Evolutionary conservation across 2,888 invertebrate species (phyloP), one percentile per base, ranked within the genome.

Genomic region (Automeris io): DNA sequence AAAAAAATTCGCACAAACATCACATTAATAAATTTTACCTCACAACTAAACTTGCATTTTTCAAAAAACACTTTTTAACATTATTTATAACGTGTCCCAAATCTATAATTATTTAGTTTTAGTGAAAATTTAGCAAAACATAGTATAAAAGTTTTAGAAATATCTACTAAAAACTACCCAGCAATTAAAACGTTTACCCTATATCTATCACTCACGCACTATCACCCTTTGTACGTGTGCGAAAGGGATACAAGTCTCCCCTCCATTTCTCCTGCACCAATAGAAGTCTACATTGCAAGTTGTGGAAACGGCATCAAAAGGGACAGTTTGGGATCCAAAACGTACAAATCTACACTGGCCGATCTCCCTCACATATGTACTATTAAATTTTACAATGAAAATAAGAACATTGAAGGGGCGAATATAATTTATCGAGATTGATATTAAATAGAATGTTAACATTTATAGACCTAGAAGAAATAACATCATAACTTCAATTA

Each of bases 51-150:
- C 65, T 73, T 70, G 66, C 70, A 23, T 56, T 60, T 63, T 70
- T 62, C 60, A 61, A 68, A 72, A 70, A 67, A 62, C 61, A 57
- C 54, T 61, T 65, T n/a, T 59, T 52, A 59, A 54, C 52, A 55
- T 52, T 80, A 79, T 65, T 53, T 55, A 53, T 77, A 76, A 74
- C 62, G 85, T 85, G 85, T 80, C 73, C 81, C 76, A 70, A 76
- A 81, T 82, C 82, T 78, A 70, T 61, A 69, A 61, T 67, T 29
- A 29, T 29, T 29, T 29, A 29, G 29, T 29, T 75, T 78, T 76
- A 82, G 85, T 86, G 85, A 85, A 85, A 83, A 83, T 83, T 85
- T 86, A 69, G 86, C 86, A 85, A 86, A 86, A 86, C 85, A 85
- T 83, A 85, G 85, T 86, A 86, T 74, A 86, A 85, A 85, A 85